Conservation (phyloP, 2,113 vertebrate genomes). For the Rhynchomys soricoides region DNA sequence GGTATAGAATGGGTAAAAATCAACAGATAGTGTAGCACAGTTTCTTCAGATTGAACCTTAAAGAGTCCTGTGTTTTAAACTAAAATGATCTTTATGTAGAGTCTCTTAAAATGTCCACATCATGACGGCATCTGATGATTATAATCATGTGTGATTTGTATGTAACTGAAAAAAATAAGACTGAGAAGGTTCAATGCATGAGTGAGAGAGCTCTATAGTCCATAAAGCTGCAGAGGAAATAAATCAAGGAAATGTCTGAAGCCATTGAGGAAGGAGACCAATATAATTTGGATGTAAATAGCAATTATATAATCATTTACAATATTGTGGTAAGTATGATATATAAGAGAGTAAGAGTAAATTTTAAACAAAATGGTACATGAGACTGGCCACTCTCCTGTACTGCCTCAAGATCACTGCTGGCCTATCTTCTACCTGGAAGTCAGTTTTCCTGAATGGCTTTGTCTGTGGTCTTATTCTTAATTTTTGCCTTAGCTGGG, state of each 20-base stretch:
- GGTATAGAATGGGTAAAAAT: neutral
- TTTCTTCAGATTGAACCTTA: conserved; percentile 14
- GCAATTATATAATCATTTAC: neutral
- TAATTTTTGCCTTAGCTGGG: neutral
- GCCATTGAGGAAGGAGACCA: neutral
- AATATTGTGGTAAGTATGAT: neutral
- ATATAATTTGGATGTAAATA: neutral
- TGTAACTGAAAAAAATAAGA: neutral
- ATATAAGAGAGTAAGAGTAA: neutral
- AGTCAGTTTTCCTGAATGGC: neutral
- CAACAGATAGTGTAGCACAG: neutral
- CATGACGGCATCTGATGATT: neutral
- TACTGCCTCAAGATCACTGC: neutral
- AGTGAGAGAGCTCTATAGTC: neutral
- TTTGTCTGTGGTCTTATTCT: neutral
- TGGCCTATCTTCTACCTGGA: neutral
- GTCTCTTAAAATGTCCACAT: neutral
- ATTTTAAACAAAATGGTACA: neutral
- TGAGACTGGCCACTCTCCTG: neutral
- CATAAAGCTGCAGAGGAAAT: neutral
- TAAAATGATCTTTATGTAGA: neutral
- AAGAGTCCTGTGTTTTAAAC: neutral
- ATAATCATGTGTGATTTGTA: neutral
- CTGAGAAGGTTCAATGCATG: neutral
- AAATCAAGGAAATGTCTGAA: neutral